A percentile compares a stretch with the other conserved stretches of the same genome.
Evolutionary conservation across 2,888 invertebrate genomes (phyloP).

Genomic region (Hirtodrosophila cameraria): DNA sequence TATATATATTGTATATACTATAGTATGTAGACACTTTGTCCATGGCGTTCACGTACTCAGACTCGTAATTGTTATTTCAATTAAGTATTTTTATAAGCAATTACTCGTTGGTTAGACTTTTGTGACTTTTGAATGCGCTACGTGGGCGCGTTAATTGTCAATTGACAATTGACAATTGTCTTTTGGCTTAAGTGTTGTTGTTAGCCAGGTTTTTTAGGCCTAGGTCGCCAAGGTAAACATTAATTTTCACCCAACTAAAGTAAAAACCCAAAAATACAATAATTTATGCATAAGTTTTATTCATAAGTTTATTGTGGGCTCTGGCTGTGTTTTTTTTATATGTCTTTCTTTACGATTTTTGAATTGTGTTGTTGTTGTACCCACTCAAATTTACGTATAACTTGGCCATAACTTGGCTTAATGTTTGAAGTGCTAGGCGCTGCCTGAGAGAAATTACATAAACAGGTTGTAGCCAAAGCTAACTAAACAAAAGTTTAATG

Average conservation of each 20-base stretch:
- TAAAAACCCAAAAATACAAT: conserved; percentile 33
- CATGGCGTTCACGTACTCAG: conserved; percentile 29
- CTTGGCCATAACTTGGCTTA: conserved; percentile 26
- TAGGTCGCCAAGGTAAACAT: conserved; percentile 41
- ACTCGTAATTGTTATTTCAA: conserved; percentile 73
- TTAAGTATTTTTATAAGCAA: conserved; percentile 72
- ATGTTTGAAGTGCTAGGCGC: conserved; percentile 16
- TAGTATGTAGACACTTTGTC: conserved; percentile 55
- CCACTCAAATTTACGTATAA: conserved; percentile 30
- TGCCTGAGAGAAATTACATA: conserved; percentile 51
- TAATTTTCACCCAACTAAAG: conserved; percentile 32
- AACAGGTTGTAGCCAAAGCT: conserved; percentile 40
- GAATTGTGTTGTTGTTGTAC: conserved; percentile 35
- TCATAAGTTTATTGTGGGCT: conserved; percentile 54
- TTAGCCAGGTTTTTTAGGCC: conserved; percentile 52
- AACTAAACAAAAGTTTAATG: conserved; percentile 74
- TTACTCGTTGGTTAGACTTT: conserved; percentile 55
- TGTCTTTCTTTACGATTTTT: conserved; percentile 41
- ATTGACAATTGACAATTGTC: conserved; percentile 46
- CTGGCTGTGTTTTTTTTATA: conserved; percentile 3
- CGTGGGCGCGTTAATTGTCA: conserved; percentile 68
- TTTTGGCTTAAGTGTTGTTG: conserved; percentile 16
- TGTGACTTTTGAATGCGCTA: conserved; percentile 22
- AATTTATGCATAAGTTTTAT: conserved; percentile 70
- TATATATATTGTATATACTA: no score